These are phyloP conservation scores for Drosophila antonietae DNA, from an alignment of 2,888 invertebrate genomes.

Conservation along the genomic window DNA sequence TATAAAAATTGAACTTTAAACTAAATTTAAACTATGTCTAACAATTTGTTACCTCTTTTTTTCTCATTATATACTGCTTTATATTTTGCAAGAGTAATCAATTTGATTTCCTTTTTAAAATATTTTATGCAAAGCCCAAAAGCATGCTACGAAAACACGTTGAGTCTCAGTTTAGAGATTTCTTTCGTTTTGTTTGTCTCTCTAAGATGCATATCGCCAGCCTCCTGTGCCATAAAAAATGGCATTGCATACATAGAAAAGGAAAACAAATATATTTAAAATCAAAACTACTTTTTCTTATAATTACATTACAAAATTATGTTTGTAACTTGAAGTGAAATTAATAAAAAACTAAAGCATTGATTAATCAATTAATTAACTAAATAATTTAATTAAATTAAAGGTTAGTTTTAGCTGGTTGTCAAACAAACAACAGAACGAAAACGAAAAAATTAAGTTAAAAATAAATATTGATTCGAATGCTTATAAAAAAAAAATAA, in stretches of 20 bases:
- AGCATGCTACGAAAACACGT: constrained; percentile 36
- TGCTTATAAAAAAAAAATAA: constrained; percentile 37
- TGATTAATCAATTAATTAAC: constrained; percentile 8
- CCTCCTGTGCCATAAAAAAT: constrained; percentile 44
- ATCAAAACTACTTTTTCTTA: constrained; percentile 42
- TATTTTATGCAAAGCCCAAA: constrained; percentile 31
- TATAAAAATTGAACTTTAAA: neutral
- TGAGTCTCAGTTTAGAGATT: constrained; percentile 10
- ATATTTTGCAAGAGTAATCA: constrained; percentile 20
- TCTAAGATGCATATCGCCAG: constrained; percentile 15
- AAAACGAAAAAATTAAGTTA: constrained; percentile 5
- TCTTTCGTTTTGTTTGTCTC: neutral
- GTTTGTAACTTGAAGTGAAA: constrained; percentile 39
- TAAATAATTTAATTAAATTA: constrained; percentile 38
- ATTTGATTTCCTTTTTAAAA: neutral
- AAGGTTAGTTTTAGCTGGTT: constrained; percentile 72
- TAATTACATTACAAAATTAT: constrained; percentile 28
- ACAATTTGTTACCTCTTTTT: too few relatives aligned
- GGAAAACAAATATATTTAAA: constrained; percentile 13
- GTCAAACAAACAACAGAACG: constrained; percentile 51
- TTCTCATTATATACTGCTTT: neutral
- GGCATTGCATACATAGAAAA: constrained; percentile 23
- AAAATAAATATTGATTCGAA: constrained; percentile 34
- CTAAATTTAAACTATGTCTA: too few relatives aligned
- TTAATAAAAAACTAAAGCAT: constrained; percentile 40